phyloP scores from a whole-genome alignment of 2,113 vertebrate genomes.

The Eptesicus fuscus region DNA sequence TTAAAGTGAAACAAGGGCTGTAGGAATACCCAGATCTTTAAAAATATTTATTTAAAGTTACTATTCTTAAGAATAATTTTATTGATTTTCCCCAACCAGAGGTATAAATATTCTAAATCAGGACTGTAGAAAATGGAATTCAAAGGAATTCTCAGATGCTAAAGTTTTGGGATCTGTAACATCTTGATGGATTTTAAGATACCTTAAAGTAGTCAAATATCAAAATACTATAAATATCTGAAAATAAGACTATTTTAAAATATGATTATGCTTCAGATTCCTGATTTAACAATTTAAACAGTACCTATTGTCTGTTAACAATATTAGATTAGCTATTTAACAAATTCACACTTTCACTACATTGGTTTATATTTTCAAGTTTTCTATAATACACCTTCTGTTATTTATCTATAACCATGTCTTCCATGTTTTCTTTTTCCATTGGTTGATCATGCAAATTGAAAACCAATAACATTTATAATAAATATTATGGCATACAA shows the following conservation, averaged over 20 bases:
- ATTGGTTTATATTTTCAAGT: background rate
- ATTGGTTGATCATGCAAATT: background rate
- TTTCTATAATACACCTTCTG: background rate
- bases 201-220: background rate
- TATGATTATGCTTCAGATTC: background rate
- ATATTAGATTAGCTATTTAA: background rate
- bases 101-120: background rate
- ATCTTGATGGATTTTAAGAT: background rate
- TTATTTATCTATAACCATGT: background rate
- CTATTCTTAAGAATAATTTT: background rate
- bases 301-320: background rate
- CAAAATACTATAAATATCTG: background rate
- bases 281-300: background rate
- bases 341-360: background rate
- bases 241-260: slow-evolving; percentile 1
- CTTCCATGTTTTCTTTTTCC: background rate
- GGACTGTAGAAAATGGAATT: background rate
- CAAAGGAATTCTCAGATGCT: background rate
- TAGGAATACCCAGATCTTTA: background rate
- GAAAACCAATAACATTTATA: background rate
- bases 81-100: background rate
- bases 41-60: background rate
- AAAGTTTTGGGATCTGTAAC: background rate
- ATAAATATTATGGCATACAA: background rate
- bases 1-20: background rate